These are phyloP conservation scores for Ophion ellenae DNA, from an alignment of 2,888 invertebrate genomes.

Conservation along the genomic window DNA sequence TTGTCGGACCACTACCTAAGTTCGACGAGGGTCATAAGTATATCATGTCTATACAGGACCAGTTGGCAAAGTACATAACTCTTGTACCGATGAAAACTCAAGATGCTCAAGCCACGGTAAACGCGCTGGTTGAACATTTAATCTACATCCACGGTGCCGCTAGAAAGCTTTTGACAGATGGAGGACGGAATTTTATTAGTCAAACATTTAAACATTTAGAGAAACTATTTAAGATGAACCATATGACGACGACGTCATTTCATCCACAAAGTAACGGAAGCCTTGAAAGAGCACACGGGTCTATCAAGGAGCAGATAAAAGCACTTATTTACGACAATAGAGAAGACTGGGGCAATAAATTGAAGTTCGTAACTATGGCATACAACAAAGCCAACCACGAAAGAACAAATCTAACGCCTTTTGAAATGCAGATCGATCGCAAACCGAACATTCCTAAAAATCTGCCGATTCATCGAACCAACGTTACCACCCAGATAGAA, in stretches of 20 bases:
- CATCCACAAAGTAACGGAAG: conserved; percentile 29
- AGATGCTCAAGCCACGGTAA: not conserved
- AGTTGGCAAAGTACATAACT: not conserved
- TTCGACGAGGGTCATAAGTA: not conserved
- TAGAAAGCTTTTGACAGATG: not conserved
- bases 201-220: not conserved
- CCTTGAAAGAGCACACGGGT: conserved; percentile 10
- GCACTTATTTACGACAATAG: conserved; percentile 18
- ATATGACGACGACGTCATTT: conserved; percentile 17
- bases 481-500: too few species aligned
- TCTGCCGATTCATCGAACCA: too few species aligned
- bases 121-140: not conserved
- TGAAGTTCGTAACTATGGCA: conserved; percentile 12
- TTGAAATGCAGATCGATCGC: conserved; percentile 32
- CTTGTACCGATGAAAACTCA: not conserved
- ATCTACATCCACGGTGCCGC: not conserved
- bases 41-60: not conserved
- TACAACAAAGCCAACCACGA: conserved; percentile 24
- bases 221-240: conserved; percentile 10
- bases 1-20: not conserved
- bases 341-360: conserved; percentile 11
- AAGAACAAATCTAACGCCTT: not conserved
- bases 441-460: conserved; percentile 24
- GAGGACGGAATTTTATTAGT: conserved; percentile 16
- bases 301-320: conserved; percentile 26